Evolutionary conservation across 2,797 vertebrate genomes (phyloP).

Genomic region (Trachurus trachurus): DNA sequence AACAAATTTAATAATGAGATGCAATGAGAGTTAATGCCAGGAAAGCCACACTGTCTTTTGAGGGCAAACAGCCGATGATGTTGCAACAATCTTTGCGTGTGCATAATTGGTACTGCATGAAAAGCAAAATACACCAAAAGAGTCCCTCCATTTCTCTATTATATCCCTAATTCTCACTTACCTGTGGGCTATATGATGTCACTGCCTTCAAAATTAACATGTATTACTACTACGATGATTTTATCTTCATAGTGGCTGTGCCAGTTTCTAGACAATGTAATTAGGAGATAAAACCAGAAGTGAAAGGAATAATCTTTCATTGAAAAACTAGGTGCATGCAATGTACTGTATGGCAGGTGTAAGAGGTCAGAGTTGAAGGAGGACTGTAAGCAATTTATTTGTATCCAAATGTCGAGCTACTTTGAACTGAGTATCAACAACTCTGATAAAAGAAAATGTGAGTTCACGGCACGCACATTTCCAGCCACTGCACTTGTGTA

Average conservation of each 20-base stretch:
- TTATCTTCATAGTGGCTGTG: not conserved
- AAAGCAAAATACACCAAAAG: not conserved
- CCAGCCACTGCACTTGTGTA: too few species aligned
- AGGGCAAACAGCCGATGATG: not conserved
- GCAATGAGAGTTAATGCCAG: not conserved
- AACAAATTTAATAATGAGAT: not conserved
- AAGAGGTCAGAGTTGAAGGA: too few species aligned
- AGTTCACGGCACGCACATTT: too few species aligned
- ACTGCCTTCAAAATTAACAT: not conserved
- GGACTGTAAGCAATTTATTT: too few species aligned
- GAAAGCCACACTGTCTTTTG: not conserved
- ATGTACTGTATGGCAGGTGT: too few species aligned
- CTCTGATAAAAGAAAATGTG: too few species aligned
- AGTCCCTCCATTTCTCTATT: not conserved
- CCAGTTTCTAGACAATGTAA: too few species aligned
- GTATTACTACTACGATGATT: not conserved
- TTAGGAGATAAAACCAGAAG: too few species aligned
- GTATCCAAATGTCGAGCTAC: too few species aligned
- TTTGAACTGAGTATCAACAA: too few species aligned
- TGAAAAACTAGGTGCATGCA: too few species aligned
- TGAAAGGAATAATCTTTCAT: too few species aligned
- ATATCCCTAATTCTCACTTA: not conserved
- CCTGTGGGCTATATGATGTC: not conserved
- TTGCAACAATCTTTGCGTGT: not conserved
- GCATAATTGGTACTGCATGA: not conserved